Evolutionary conservation across 2,797 vertebrate species (phyloP), one percentile per base, ranked within the genome.

Genomic region (Eidolon dupreanum): DNA sequence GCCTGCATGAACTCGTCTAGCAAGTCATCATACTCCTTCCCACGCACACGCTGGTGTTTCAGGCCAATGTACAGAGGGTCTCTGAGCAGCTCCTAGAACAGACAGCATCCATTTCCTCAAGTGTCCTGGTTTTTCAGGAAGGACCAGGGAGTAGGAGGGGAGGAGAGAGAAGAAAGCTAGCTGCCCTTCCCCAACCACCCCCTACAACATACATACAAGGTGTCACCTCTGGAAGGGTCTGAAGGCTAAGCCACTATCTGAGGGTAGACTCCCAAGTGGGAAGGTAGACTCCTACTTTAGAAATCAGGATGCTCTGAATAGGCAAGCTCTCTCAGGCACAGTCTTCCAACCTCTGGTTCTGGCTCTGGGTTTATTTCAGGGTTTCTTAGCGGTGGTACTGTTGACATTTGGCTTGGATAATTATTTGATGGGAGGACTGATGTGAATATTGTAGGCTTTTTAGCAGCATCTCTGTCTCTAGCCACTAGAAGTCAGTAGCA

Each of bases 1-100:
- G 99, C 99, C 98, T 99, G 99, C 99, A 99, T 99, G 98, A 99
- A 99, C 98, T 99, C 99, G 2, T 99, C 99, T 77, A 99, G 98
- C 92, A 99, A 98, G 0, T 99, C 99, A 20, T 99, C 99, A 8
- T 99, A 99, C 75, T 99, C 98, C 97, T 99, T 99, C 93, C 99
- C 99, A 95, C 99, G 98, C 88, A 99, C 98, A 33, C 99, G 98
- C 97, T 99, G 99, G 98, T 99, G 99, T 98, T 99, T 99, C 98
- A 99, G 98, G 88, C 99, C 99, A 20, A 99, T 99, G 98, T 99
- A 99, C 96, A 99, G 98, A 2, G 99, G 99, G 96, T 99, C 99
- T 83, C 98, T 98, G 94, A 99, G 99, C 83, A 99, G 99, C 63
- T 98, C 93, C 99, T 99, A 98, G 61, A 98, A 97, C 97, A 98